These are phyloP conservation scores for Neofelis nebulosa DNA, from an alignment of 2,113 vertebrate genomes.

Conservation along the genomic window DNA sequence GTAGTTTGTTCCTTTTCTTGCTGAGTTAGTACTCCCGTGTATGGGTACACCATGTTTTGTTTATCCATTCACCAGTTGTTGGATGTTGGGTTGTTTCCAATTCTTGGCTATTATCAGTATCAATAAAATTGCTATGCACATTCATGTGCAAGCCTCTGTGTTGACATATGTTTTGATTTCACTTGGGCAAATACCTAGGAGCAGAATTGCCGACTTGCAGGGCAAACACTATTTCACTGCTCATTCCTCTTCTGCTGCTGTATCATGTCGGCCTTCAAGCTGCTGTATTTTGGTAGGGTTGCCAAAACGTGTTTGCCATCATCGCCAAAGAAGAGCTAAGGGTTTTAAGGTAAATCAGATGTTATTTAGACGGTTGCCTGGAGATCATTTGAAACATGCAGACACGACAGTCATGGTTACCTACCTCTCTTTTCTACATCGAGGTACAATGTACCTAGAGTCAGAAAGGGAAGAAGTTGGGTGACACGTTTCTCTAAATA, in stretches of 20 bases:
- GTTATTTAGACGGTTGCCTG: not conserved
- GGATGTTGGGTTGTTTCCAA: not conserved
- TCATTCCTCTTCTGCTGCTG: too few species aligned
- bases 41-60: not conserved
- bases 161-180: not conserved
- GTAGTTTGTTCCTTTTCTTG: not conserved
- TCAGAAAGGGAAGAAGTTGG: not conserved
- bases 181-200: not conserved
- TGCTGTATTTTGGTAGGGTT: not conserved
- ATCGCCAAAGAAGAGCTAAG: not conserved
- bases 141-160: not conserved
- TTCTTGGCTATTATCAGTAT: not conserved
- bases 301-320: not conserved
- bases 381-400: too few species aligned
- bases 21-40: rapidly evolving
- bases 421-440: not conserved
- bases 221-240: not conserved
- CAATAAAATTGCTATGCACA: not conserved
- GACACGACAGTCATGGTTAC: too few species aligned
- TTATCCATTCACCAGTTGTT: not conserved
- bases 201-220: not conserved
- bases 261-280: too few species aligned
- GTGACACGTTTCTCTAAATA: not conserved
- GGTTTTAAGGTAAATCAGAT: not conserved
- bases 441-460: rapidly evolving